These are phyloP conservation scores for Eupleurogrammus muticus DNA, from an alignment of 2,797 vertebrate species.

Conservation along the genomic window DNA sequence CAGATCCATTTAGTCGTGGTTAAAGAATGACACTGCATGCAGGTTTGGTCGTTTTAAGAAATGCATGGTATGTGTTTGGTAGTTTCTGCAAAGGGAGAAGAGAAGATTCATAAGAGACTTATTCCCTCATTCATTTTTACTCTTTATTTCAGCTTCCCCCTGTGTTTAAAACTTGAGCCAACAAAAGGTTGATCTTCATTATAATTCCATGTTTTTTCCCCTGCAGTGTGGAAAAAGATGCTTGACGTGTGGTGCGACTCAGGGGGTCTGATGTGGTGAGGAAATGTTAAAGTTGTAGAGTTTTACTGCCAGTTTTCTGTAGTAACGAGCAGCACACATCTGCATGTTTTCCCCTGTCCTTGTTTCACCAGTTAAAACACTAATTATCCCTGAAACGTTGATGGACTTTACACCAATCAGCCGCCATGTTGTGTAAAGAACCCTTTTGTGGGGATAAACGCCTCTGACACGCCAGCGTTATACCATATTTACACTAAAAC, in stretches of 20 bases:
- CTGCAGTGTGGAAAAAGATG: not conserved
- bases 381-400: constrained; percentile 54
- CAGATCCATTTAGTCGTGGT: not conserved
- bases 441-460: constrained; percentile 43
- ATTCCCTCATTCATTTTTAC: not conserved
- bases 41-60: constrained; percentile 21
- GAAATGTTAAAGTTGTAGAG: constrained; percentile 13
- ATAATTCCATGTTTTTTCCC: constrained; percentile 29
- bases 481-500: constrained; percentile 56
- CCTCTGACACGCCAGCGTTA: constrained; percentile 52
- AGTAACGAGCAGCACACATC: not conserved
- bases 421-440: constrained; percentile 21
- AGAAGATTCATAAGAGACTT: constrained; percentile 7
- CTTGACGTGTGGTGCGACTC: constrained; percentile 10
- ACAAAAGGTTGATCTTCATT: constrained; percentile 9
- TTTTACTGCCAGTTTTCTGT: constrained; percentile 24
- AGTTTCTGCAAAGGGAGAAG: not conserved
- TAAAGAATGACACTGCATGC: constrained; percentile 7
- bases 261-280: constrained; percentile 9
- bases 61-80: constrained; percentile 23
- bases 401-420: constrained; percentile 30
- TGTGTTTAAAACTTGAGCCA: constrained; percentile 15
- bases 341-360: too few species aligned
- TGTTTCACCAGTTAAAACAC: not conserved
- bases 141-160: constrained; percentile 2